These are phyloP conservation scores for Pteronotus mesoamericanus DNA, from an alignment of 2,797 vertebrate genomes.

Conservation along the genomic window DNA sequence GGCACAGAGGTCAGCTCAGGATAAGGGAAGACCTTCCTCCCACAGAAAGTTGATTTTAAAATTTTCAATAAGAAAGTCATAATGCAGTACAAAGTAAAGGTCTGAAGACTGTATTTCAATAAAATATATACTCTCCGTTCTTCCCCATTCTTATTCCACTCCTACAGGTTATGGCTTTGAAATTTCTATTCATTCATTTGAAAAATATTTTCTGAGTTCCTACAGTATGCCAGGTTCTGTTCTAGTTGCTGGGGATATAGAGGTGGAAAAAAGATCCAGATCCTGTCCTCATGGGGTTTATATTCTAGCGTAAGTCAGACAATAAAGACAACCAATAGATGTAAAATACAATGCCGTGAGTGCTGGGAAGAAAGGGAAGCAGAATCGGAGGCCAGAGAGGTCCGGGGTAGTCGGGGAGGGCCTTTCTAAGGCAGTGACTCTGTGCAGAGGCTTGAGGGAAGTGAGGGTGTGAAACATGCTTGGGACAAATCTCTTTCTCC, in stretches of 20 bases:
- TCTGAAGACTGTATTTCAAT: neutral
- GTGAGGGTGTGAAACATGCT: neutral
- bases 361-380: neutral
- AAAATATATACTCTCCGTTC: neutral
- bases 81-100: neutral
- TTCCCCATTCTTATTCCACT: neutral
- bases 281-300: neutral
- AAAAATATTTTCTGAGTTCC: neutral
- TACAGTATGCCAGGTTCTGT: neutral
- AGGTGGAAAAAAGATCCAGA: neutral
- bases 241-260: neutral
- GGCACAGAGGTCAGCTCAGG: neutral
- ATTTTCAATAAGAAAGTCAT: neutral
- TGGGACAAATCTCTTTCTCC: neutral
- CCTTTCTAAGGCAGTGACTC: neutral
- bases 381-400: neutral
- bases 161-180: neutral
- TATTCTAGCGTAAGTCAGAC: neutral
- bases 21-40: neutral
- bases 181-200: neutral
- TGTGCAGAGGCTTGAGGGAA: neutral
- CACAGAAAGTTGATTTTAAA: neutral
- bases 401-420: neutral
- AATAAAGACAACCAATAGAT: neutral
- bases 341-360: neutral